A percentile compares a stretch with the other conserved stretches of the same genome.
Conservation (phyloP, 2,888 invertebrate species). For the Choristoneura rosaceana region DNA sequence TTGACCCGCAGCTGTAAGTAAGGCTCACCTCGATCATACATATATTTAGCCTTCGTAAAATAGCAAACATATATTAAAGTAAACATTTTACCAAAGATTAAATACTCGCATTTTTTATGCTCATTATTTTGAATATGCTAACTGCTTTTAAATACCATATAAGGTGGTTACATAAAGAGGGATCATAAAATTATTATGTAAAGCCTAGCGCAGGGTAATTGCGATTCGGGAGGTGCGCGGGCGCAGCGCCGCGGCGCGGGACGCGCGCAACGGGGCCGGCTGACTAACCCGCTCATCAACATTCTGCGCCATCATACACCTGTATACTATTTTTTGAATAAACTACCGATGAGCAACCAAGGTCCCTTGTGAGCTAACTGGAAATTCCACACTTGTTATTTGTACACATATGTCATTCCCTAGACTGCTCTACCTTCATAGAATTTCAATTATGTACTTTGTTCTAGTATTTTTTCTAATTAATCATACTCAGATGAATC, state of each 20-base stretch:
- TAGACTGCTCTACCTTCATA: background rate
- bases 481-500: background rate
- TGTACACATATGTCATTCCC: constrained; percentile 21
- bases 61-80: background rate
- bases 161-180: constrained; percentile 28
- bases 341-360: constrained; percentile 5
- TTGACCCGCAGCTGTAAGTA: constrained; percentile 3
- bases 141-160: background rate
- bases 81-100: background rate
- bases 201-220: constrained; percentile 33
- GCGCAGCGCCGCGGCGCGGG: background rate
- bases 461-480: background rate
- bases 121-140: background rate
- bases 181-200: constrained; percentile 29
- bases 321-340: constrained; percentile 24
- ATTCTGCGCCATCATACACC: constrained; percentile 15
- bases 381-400: constrained; percentile 19
- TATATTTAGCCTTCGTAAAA: background rate
- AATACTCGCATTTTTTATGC: background rate
- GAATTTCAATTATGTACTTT: background rate
- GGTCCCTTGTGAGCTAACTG: constrained; percentile 12
- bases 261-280: background rate
- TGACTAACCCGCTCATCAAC: constrained; percentile 38
- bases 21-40: background rate
- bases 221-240: constrained; percentile 39